A percentile compares a stretch with the other conserved stretches of the same genome.
Evolutionary conservation across 2,888 invertebrate genomes (phyloP).

Genomic region (Ophion obscuratus): DNA sequence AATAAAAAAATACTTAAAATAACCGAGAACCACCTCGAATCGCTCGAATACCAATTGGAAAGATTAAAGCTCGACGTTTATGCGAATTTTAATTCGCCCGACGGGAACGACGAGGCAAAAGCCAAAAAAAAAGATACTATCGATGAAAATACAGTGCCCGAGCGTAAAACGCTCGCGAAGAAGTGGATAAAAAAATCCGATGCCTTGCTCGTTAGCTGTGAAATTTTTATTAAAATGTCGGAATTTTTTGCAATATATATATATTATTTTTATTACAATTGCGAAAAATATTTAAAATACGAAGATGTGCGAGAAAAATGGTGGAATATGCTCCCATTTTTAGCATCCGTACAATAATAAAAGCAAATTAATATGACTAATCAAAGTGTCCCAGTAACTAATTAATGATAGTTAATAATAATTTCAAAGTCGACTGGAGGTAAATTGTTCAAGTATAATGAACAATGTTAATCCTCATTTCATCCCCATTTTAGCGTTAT

Average conservation of each 20-base stretch:
- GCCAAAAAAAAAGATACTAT: neutral
- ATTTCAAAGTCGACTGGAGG: too few relatives aligned
- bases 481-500: too few relatives aligned
- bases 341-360: too few relatives aligned
- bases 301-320: too few relatives aligned
- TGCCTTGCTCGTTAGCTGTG: slow-evolving; percentile 2
- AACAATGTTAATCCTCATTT: too few relatives aligned
- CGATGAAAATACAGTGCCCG: slow-evolving; percentile 19
- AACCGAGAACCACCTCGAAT: slow-evolving; percentile 45
- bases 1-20: slow-evolving; percentile 55
- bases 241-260: neutral
- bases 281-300: too few relatives aligned
- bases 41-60: slow-evolving; percentile 49
- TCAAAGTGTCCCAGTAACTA: neutral
- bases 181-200: neutral
- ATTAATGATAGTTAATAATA: neutral
- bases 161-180: slow-evolving; percentile 10
- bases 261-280: neutral
- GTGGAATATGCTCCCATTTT: too few relatives aligned
- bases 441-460: too few relatives aligned
- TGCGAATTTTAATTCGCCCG: slow-evolving; percentile 34
- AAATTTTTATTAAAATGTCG: slow-evolving; percentile 4
- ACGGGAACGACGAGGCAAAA: neutral
- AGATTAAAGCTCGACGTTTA: slow-evolving; percentile 55
- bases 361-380: too few relatives aligned